Evolutionary conservation across 2,888 invertebrate genomes (phyloP).

Genomic region (Cantharis rustica): DNA sequence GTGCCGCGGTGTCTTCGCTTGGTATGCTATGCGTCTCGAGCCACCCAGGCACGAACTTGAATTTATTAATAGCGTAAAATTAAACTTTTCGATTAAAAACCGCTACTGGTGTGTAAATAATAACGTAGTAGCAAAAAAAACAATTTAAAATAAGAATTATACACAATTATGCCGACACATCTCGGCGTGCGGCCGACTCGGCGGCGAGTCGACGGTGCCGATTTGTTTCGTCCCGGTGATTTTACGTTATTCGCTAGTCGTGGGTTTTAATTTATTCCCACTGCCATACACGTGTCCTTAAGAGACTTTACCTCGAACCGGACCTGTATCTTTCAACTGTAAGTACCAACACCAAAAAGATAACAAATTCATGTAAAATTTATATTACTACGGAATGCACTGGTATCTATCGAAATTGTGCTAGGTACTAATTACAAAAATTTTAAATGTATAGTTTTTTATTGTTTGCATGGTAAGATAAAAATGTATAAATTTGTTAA

Average conservation of each 20-base stretch:
- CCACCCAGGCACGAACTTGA: neutral
- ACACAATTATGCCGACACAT: no score
- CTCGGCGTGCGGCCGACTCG: no score
- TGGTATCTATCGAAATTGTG: conserved; percentile 20
- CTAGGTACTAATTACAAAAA: conserved; percentile 18
- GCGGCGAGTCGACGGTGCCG: no score
- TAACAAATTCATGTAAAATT: neutral
- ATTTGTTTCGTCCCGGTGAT: no score
- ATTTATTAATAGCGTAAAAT: neutral
- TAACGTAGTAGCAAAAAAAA: neutral
- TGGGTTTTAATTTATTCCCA: neutral
- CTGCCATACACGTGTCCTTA: neutral
- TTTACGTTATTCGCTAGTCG: neutral
- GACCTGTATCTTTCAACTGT: neutral
- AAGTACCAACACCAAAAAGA: neutral
- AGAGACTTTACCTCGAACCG: neutral
- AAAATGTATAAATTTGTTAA: conserved; percentile 56
- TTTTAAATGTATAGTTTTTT: conserved; percentile 52
- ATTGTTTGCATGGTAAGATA: conserved; percentile 49
- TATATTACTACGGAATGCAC: neutral
- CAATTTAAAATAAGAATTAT: neutral
- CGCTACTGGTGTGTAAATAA: neutral
- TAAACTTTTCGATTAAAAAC: neutral
- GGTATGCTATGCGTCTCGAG: neutral
- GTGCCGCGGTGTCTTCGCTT: neutral